phyloP scores from a whole-genome alignment of 2,888 invertebrate genomes.

The Electrophaes corylata region DNA sequence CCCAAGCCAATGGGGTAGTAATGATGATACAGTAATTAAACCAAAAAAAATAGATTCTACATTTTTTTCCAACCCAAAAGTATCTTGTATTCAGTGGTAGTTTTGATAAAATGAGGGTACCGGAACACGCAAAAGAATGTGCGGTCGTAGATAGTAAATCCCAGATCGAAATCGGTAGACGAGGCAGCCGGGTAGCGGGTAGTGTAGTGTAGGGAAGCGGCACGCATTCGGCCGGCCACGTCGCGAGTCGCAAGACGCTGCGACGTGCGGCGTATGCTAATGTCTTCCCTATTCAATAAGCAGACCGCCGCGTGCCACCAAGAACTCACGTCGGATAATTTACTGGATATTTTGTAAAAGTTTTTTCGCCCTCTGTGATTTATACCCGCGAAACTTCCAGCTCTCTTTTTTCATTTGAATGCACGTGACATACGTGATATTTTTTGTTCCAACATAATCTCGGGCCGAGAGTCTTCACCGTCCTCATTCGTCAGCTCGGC shows the following conservation, averaged over 20 bases:
- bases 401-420: constrained; percentile 84
- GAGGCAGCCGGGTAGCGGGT: constrained; percentile 11
- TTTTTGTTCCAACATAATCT: constrained; percentile 81
- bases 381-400: constrained; percentile 82
- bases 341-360: constrained; percentile 84
- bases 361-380: constrained; percentile 84
- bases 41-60: constrained; percentile 52
- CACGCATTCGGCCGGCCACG: constrained; percentile 44
- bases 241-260: constrained; percentile 65
- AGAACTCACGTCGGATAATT: constrained; percentile 84
- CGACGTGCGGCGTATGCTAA: constrained; percentile 83
- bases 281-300: constrained; percentile 82
- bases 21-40: constrained; percentile 74
- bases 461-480: constrained; percentile 65
- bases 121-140: neutral
- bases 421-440: constrained; percentile 83
- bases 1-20: constrained; percentile 80
- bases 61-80: constrained; percentile 43
- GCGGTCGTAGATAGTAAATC: constrained; percentile 4
- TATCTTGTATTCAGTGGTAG: neutral
- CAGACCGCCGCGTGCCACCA: constrained; percentile 81
- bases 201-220: constrained; percentile 12
- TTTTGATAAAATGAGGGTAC: constrained; percentile 18
- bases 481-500: constrained; percentile 76
- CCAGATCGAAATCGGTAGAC: constrained; percentile 8